Percentiles rank a stretch among this genome's conserved stretches.
Evolutionary conservation across 2,888 invertebrate genomes (phyloP).

Genomic region (Drosophila testacea): DNA sequence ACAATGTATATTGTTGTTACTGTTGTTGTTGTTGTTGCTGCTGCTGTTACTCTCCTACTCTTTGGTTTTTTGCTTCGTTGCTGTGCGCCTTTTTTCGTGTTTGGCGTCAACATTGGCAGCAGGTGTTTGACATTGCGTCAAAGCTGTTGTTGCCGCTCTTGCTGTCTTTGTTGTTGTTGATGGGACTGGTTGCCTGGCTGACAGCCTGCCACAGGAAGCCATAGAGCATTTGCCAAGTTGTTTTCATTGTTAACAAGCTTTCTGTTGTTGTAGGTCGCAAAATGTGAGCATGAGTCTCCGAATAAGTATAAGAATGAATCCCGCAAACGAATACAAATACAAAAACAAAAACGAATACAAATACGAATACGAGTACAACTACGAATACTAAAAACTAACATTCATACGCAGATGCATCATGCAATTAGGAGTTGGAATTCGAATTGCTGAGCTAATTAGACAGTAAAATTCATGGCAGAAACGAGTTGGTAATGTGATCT

Average conservation of each 20-base stretch:
- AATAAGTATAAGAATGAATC: constrained; percentile 23
- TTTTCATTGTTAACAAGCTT: constrained; percentile 78
- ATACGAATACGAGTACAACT: constrained; percentile 1
- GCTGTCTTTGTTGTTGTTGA: constrained; percentile 52
- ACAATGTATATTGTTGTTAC: constrained; percentile 51
- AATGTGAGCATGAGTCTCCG: constrained; percentile 48
- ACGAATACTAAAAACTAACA: constrained; percentile 9
- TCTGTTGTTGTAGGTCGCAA: constrained; percentile 76
- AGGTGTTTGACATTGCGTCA: constrained; percentile 79
- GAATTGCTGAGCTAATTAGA: constrained; percentile 40
- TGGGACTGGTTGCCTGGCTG: constrained; percentile 63
- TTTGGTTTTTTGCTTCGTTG: constrained; percentile 66
- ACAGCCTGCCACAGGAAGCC: constrained; percentile 79
- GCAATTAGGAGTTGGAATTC: constrained; percentile 57
- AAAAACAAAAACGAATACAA: constrained; percentile 10
- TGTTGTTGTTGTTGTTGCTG: constrained; percentile 31
- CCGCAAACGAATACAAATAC: constrained; percentile 12
- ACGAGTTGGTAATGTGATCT: constrained; percentile 24
- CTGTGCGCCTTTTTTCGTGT: constrained; percentile 70
- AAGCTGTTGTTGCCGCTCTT: constrained; percentile 62
- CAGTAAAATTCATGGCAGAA: constrained; percentile 12
- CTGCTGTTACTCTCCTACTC: constrained; percentile 69
- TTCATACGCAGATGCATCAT: constrained; percentile 45
- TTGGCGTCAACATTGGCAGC: constrained; percentile 81
- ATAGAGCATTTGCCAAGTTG: constrained; percentile 79